Evolutionary conservation across 2,888 invertebrate species (phyloP), one percentile per base, ranked within the genome.

Genomic region (Autographa gamma): DNA sequence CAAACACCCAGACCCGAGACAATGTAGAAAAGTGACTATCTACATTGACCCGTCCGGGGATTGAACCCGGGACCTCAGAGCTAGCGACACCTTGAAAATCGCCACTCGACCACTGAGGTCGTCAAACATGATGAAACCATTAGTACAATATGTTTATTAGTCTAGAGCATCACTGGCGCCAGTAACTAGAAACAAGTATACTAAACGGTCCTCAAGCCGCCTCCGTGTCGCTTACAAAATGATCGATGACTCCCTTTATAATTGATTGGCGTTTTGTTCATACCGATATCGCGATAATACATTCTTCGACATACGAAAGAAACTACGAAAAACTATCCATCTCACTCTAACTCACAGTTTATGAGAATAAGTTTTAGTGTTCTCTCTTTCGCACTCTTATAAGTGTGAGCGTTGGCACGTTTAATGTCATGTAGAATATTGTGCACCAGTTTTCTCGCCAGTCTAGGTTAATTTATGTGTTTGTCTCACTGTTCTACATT

Each of bases 181-280:
- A 73, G 48, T 59, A 16, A 66, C 63, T 64, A 14, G 38, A 25
- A 58, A 7, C 1, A 5, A 9, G 31, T 0, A 19, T 8, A 52
- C 63, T 58, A 66, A 81, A 81, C 75, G 60, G 34, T 43, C 19
- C 66, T 63, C 25, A 73, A 69, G 43, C 48, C 34, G 61, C 69
- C 76, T 54, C 54, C 73, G 52, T 74, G 80, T 82, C 82, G 78
- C 69, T 72, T 65, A 67, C 74, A 76, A 71, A 77, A 84, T 86
- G 86, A 86, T 86, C 85, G 86, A 86, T 86, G 83, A 82, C 81
- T 43, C 59, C 76, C 73, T 83, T 76, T 79, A 74, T 78, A 86
- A 86, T 85, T 85, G 85, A 86, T 85, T 84, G 81, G 75, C 73
- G 75, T 79, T 85, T 83, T 86, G 81, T 85, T 82, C 80, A 34